Conservation (phyloP, 2,797 vertebrate species). For the Apodemus agrarius region DNA sequence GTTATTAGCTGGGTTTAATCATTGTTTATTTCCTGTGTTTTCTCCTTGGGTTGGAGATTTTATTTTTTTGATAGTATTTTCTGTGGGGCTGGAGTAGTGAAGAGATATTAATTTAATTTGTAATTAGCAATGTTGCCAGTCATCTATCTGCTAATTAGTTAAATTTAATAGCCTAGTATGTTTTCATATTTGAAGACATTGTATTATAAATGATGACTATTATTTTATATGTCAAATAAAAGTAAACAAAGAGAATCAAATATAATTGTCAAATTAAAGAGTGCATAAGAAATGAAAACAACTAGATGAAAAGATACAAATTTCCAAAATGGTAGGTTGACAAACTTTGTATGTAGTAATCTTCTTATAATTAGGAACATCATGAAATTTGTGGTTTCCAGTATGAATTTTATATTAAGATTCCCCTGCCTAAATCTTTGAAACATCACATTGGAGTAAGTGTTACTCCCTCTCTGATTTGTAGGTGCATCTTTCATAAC, state of each 20-base stretch:
- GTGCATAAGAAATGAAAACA: neutral
- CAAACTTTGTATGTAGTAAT: too few species aligned
- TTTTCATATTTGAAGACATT: neutral
- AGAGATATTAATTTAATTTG: too few species aligned
- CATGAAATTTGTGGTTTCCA: neutral
- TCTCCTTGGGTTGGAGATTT: too few species aligned
- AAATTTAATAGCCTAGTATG: neutral
- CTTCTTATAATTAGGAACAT: neutral
- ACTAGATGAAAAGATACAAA: neutral
- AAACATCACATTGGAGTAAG: neutral
- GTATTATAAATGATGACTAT: neutral
- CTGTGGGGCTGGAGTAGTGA: too few species aligned
- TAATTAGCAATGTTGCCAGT: neutral
- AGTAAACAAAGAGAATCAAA: neutral
- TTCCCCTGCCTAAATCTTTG: neutral
- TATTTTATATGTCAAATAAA: neutral
- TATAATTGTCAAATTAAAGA: neutral
- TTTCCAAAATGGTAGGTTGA: neutral
- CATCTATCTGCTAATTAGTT: neutral
- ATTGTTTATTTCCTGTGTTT: neutral
- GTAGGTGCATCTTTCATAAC: neutral
- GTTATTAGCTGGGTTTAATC: neutral
- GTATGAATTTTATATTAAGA: neutral
- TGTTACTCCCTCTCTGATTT: neutral
- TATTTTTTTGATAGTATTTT: too few species aligned